Percentiles rank a stretch among this genome's conserved stretches.
Conservation (phyloP, 2,797 vertebrate species). For the Intellagama lesueurii region DNA sequence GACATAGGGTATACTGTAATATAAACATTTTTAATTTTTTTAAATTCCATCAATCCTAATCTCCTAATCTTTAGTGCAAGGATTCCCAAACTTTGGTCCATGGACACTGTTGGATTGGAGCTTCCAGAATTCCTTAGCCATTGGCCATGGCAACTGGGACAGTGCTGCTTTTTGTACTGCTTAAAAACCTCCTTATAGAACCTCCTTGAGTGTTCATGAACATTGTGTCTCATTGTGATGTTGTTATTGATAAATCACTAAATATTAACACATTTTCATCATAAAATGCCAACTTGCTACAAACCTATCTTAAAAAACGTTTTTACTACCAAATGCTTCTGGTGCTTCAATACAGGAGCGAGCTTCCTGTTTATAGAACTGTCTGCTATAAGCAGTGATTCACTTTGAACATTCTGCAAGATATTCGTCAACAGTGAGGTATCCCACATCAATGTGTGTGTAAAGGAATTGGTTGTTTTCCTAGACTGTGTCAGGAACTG, state of each 20-base stretch:
- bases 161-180: no score
- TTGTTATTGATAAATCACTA: neutral
- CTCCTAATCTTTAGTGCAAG: no score
- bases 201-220: neutral
- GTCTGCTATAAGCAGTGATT: slow-evolving; percentile 3
- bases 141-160: no score
- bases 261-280: neutral
- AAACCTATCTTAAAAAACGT: neutral
- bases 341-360: neutral
- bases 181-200: neutral
- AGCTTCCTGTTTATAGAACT: slow-evolving; percentile 21
- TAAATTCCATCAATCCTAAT: no score
- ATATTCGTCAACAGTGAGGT: neutral
- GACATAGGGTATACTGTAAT: no score
- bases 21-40: no score
- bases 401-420: neutral
- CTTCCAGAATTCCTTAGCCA: no score
- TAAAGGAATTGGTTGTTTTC: slow-evolving; percentile 39
- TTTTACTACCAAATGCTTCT: slow-evolving; percentile 15
- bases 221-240: neutral
- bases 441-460: neutral
- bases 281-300: neutral
- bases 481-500: slow-evolving; percentile 13
- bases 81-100: no score
- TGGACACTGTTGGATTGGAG: no score